Conservation (phyloP, 2,888 invertebrate species). For the Xanthostigma xanthostigma region DNA sequence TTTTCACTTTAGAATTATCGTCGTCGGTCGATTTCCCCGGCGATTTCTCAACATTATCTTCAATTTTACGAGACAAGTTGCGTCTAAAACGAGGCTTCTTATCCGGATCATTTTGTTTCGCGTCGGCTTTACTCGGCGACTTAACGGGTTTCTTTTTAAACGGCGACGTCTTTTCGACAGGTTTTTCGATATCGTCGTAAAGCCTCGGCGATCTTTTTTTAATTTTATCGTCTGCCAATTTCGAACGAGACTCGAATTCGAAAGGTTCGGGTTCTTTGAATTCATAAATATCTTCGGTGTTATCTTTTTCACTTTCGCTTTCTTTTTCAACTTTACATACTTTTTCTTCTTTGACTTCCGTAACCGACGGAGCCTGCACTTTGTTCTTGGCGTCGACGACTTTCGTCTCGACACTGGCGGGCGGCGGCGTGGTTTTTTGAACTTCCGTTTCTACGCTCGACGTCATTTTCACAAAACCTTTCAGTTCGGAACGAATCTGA, state of each 20-base stretch:
- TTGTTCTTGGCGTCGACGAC: too few species aligned
- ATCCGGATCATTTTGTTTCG: constrained; percentile 12
- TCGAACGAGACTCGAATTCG: constrained; percentile 55
- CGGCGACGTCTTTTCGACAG: constrained; percentile 21
- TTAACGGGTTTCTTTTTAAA: constrained; percentile 18
- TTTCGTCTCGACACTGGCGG: too few species aligned
- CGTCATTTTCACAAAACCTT: constrained; percentile 52
- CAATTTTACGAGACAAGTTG: constrained; percentile 12
- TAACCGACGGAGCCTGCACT: too few species aligned
- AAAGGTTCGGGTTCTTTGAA: constrained; percentile 83
- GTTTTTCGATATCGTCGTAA: constrained; percentile 22
- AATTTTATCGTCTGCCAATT: constrained; percentile 23
- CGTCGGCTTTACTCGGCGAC: constrained; percentile 16
- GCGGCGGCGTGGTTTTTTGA: too few species aligned
- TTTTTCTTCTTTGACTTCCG: too few species aligned
- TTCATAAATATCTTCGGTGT: constrained; percentile 58
- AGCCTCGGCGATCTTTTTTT: constrained; percentile 26
- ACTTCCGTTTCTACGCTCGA: constrained; percentile 14
- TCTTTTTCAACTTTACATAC: background rate
- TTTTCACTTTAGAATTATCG: constrained; percentile 13
- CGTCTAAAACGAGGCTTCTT: constrained; percentile 17
- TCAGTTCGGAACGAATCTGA: constrained; percentile 70
- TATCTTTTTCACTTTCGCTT: constrained; percentile 11
- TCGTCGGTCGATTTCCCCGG: constrained; percentile 11
- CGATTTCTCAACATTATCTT: constrained; percentile 9